Evolutionary conservation across 2,888 invertebrate species (phyloP).

Genomic region (Lutraria lutraria): DNA sequence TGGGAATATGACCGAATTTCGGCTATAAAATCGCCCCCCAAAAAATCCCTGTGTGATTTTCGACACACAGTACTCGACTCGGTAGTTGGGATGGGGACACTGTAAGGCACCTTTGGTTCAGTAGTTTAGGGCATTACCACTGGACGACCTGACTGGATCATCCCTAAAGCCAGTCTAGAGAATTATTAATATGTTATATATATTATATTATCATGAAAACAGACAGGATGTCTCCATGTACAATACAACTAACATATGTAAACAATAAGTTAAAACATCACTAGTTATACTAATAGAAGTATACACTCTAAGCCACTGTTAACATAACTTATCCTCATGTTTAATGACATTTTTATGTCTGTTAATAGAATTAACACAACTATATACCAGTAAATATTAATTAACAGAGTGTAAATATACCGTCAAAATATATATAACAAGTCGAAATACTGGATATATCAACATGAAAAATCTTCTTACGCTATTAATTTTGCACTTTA

Average conservation of each 20-base stretch:
- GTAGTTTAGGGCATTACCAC: too few relatives aligned
- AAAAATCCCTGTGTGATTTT: too few relatives aligned
- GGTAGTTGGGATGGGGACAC: too few relatives aligned
- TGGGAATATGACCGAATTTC: too few relatives aligned
- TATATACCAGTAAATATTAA: not conserved
- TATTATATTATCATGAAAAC: not conserved
- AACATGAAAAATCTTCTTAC: not conserved
- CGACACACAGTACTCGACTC: too few relatives aligned
- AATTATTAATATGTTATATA: too few relatives aligned
- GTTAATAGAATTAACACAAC: not conserved
- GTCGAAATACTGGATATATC: not conserved
- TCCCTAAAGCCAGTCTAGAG: too few relatives aligned
- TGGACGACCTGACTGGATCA: too few relatives aligned
- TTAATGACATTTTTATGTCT: slow-evolving; percentile 14
- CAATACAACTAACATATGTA: slow-evolving; percentile 1
- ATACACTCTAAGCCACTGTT: not conserved
- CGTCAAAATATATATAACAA: not conserved
- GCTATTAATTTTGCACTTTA: too few relatives aligned
- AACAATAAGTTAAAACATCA: slow-evolving; percentile 11
- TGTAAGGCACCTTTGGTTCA: too few relatives aligned
- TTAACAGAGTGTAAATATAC: not conserved
- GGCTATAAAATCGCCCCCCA: too few relatives aligned
- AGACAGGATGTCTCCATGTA: slow-evolving; percentile 9
- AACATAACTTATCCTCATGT: not conserved
- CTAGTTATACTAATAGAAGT: not conserved